These are phyloP conservation scores for Aptenodytes patagonicus DNA, from an alignment of 2,113 vertebrate species.

Conservation along the genomic window DNA sequence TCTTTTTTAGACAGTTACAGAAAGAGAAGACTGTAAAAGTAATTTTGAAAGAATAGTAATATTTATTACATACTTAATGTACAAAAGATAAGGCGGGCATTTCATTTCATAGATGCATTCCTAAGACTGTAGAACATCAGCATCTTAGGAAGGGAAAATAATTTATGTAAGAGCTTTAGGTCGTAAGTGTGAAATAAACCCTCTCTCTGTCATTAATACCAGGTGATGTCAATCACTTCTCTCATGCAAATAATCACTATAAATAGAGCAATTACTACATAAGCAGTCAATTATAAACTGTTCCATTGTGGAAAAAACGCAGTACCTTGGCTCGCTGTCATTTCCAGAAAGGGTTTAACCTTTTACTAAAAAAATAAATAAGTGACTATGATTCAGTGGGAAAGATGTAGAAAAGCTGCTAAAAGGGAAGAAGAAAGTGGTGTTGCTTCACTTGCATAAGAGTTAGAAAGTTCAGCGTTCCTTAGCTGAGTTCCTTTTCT, in stretches of 20 bases:
- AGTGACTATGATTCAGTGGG: neutral
- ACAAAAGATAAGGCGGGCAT: neutral
- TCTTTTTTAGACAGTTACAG: neutral
- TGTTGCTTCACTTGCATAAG: neutral
- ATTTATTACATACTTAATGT: neutral
- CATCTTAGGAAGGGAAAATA: neutral
- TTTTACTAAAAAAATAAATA: neutral
- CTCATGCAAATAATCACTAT: slow-evolving; percentile 32
- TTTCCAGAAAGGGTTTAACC: slow-evolving; percentile 4
- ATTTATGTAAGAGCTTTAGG: neutral
- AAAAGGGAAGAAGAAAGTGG: neutral
- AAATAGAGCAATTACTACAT: slow-evolving; percentile 54
- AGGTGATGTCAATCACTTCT: slow-evolving; percentile 47
- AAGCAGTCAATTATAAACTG: slow-evolving; percentile 38
- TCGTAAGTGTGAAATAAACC: slow-evolving; percentile 16
- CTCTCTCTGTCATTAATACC: neutral
- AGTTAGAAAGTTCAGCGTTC: neutral
- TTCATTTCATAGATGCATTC: neutral
- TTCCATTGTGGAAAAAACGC: neutral
- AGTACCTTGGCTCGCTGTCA: neutral
- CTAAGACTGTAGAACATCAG: neutral
- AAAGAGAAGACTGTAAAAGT: neutral
- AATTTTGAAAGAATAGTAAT: neutral
- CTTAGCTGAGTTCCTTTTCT: neutral
- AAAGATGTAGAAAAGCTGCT: neutral